Conservation (phyloP, 2,113 vertebrate genomes). For the Oxyura jamaicensis region DNA sequence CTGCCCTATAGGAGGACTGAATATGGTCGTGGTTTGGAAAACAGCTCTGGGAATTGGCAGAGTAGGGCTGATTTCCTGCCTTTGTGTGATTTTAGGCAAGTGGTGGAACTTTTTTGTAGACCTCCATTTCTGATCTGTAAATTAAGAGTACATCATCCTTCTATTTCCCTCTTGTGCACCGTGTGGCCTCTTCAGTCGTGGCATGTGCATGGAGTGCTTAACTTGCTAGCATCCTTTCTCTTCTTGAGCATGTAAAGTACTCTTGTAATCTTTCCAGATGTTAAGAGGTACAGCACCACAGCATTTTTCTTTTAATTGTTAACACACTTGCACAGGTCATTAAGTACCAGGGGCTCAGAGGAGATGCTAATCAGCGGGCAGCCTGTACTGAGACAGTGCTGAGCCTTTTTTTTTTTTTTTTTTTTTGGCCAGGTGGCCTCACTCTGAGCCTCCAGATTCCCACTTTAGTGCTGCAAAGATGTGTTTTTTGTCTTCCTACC, state of each 20-base stretch:
- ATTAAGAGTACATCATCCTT: not conserved
- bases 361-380: not conserved
- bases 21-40: not conserved
- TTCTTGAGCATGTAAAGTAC: not conserved
- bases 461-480: not conserved
- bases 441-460: not conserved
- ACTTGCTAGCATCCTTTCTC: not conserved
- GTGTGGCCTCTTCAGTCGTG: not conserved
- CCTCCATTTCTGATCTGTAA: not conserved
- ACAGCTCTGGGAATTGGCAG: not conserved
- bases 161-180: not conserved
- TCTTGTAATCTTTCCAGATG: not conserved
- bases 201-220: too few relatives aligned
- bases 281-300: not conserved
- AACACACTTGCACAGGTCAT: too few relatives aligned
- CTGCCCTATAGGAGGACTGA: not conserved
- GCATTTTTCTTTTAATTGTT: not conserved
- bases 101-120: not conserved
- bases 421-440: not conserved
- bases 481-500: not conserved
- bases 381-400: fast-evolving
- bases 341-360: not conserved
- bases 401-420: fast-evolving
- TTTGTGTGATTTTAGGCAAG: not conserved
- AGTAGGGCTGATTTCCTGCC: not conserved